A percentile compares a stretch with the other conserved stretches of the same genome.
Conservation (phyloP, 2,797 vertebrate species). For the Pipistrellus nathusii region DNA sequence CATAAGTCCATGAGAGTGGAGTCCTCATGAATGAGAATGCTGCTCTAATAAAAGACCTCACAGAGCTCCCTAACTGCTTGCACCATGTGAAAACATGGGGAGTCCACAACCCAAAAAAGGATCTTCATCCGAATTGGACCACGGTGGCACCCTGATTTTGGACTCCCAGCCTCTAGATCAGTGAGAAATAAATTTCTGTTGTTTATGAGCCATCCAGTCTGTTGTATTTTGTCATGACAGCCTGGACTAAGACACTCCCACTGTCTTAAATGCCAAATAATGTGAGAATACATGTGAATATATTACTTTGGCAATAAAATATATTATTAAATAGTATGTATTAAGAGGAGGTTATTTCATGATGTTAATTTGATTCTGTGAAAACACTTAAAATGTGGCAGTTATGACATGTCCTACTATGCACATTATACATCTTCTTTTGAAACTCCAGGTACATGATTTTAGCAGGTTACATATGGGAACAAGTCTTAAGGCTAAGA, state of each 20-base stretch:
- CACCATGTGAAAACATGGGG: background rate
- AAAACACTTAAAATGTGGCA: slow-evolving; percentile 43
- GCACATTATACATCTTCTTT: background rate
- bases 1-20: background rate
- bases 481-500: background rate
- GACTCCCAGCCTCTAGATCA: background rate
- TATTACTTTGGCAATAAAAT: background rate
- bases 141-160: background rate
- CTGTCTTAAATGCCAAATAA: slow-evolving; percentile 23
- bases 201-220: background rate
- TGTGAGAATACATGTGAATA: slow-evolving; percentile 18
- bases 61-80: background rate
- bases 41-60: background rate
- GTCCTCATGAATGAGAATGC: background rate
- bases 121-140: background rate
- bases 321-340: background rate
- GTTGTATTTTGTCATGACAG: background rate
- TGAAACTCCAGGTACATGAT: background rate
- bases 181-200: background rate
- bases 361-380: slow-evolving; percentile 6
- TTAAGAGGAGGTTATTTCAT: background rate
- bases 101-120: background rate
- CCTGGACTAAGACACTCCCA: background rate
- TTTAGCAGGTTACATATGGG: background rate
- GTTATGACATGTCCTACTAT: background rate